Evolutionary conservation across 1,140 invertebrate species (phyloP).

Genomic region (Pectinophora gossypiella): DNA sequence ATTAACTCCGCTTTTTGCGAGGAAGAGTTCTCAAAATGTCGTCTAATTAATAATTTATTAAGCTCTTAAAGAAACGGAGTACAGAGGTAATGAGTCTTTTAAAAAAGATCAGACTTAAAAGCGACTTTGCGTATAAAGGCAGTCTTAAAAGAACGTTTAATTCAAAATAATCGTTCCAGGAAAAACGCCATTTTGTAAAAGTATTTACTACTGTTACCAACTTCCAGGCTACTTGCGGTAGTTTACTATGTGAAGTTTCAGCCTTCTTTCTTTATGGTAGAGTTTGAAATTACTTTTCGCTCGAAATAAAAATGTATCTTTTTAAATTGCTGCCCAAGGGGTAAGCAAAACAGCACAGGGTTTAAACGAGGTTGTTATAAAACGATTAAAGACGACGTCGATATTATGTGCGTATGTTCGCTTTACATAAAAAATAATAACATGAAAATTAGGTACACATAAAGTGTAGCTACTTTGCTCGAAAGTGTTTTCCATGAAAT

Average conservation of each 20-base stretch:
- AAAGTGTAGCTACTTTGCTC: neutral
- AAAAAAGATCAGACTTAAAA: no score
- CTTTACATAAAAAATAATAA: constrained; percentile 17
- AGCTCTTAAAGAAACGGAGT: constrained; percentile 41
- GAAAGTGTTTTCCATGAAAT: neutral
- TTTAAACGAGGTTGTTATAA: constrained; percentile 31
- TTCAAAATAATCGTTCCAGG: constrained; percentile 29
- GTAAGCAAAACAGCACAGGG: constrained; percentile 24
- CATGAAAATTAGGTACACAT: constrained; percentile 24
- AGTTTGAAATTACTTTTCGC: no score
- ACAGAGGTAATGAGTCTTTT: no score
- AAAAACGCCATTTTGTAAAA: neutral
- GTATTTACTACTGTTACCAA: neutral
- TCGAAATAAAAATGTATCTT: no score
- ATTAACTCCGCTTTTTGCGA: constrained; percentile 19
- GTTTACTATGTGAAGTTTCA: no score
- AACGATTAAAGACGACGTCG: constrained; percentile 23
- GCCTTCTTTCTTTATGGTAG: no score
- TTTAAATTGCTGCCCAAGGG: constrained; percentile 17
- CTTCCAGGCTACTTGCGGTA: constrained; percentile 1
- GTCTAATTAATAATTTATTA: constrained; percentile 57
- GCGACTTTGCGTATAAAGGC: constrained; percentile 36
- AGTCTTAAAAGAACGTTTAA: constrained; percentile 41
- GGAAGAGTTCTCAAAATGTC: constrained; percentile 33
- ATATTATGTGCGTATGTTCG: no score